These are phyloP conservation scores for Cylas formicarius DNA, from an alignment of 1,140 invertebrate species.

Conservation along the genomic window DNA sequence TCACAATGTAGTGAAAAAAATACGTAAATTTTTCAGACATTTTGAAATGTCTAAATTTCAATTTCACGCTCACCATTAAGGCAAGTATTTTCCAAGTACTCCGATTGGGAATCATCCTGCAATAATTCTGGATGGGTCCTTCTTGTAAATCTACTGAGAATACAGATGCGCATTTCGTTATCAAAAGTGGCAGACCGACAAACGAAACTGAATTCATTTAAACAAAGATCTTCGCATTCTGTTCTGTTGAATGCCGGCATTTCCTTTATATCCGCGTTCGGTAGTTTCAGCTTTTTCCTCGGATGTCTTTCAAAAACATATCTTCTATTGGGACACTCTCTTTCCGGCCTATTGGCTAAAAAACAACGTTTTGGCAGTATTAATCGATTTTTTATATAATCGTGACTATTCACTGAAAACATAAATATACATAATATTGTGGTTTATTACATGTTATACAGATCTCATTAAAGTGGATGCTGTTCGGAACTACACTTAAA, in stretches of 20 bases:
- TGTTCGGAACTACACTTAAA: conserved; percentile 76
- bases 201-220: conserved; percentile 81
- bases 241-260: conserved; percentile 72
- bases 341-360: conserved; percentile 72
- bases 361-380: no score
- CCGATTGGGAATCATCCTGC: conserved; percentile 76
- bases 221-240: conserved; percentile 83
- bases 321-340: conserved; percentile 76
- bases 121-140: conserved; percentile 75
- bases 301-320: conserved; percentile 84
- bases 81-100: conserved; percentile 88
- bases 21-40: neutral
- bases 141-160: conserved; percentile 71
- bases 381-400: no score
- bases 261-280: conserved; percentile 71
- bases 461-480: conserved; percentile 83
- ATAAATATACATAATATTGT: conserved; percentile 2
- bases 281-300: conserved; percentile 71
- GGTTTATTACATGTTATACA: conserved; percentile 67
- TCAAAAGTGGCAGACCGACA: conserved; percentile 82
- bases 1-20: neutral
- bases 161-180: conserved; percentile 65
- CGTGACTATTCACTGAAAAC: no score
- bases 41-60: neutral
- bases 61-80: conserved; percentile 60